A percentile compares a stretch with the other conserved stretches of the same genome.
Evolutionary conservation across 2,113 vertebrate species (phyloP).

Genomic region (Saimiri boliviensis): DNA sequence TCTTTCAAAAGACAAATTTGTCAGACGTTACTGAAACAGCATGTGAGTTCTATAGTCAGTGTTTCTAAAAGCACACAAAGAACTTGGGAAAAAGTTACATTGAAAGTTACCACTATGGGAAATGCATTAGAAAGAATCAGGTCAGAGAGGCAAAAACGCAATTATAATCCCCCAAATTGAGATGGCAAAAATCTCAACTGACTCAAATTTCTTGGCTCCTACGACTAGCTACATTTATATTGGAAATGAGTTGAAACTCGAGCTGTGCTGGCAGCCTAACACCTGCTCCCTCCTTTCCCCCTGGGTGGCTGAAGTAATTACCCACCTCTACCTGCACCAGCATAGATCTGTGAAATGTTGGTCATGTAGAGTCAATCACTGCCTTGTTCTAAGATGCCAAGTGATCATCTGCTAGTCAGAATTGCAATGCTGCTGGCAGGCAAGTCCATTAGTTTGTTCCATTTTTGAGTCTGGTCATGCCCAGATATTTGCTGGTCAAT

Average conservation of each 20-base stretch:
- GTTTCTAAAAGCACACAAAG: slow-evolving; percentile 40
- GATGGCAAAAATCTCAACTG: slow-evolving; percentile 68
- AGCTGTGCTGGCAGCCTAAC: not conserved
- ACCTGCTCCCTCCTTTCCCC: slow-evolving; percentile 55
- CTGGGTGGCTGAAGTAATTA: slow-evolving; percentile 66
- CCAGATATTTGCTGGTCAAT: slow-evolving; percentile 14
- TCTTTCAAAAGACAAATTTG: slow-evolving; percentile 80
- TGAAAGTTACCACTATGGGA: slow-evolving; percentile 61
- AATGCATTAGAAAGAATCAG: slow-evolving; percentile 59
- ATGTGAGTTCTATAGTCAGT: slow-evolving; percentile 67
- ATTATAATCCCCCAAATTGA: slow-evolving; percentile 72
- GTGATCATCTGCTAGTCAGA: slow-evolving; percentile 61
- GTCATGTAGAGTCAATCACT: slow-evolving; percentile 43
- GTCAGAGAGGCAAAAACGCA: slow-evolving; percentile 64
- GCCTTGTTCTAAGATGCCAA: slow-evolving; percentile 49
- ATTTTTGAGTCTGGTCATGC: slow-evolving; percentile 27
- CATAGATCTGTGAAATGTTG: slow-evolving; percentile 61
- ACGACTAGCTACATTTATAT: slow-evolving; percentile 45
- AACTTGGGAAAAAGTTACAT: slow-evolving; percentile 72
- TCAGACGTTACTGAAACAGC: slow-evolving; percentile 72
- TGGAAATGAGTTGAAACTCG: slow-evolving; percentile 69
- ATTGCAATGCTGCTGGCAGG: slow-evolving; percentile 17
- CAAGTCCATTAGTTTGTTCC: slow-evolving; percentile 5
- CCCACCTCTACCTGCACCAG: slow-evolving; percentile 49
- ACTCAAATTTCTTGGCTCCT: slow-evolving; percentile 70